These are phyloP conservation scores for Calidris pugnax DNA, from an alignment of 2,113 vertebrate genomes.

Conservation along the genomic window DNA sequence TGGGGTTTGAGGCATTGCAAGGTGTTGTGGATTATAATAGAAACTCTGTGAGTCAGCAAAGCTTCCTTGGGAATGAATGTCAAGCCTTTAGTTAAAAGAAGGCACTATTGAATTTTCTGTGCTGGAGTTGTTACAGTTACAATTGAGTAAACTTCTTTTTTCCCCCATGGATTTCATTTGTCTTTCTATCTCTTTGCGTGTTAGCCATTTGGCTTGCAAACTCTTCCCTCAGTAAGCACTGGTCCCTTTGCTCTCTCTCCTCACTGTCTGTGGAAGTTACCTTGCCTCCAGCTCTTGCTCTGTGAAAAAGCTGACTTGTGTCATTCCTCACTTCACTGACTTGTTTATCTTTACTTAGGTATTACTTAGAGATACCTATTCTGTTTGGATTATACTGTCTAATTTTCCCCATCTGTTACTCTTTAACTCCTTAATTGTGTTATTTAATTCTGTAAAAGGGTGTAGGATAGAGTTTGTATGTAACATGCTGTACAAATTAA, in stretches of 20 bases:
- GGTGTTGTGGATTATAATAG: not conserved
- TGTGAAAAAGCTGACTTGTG: not conserved
- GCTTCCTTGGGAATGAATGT: not conserved
- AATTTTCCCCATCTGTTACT: conserved; percentile 12
- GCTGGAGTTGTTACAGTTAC: not conserved
- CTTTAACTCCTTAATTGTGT: conserved; percentile 32
- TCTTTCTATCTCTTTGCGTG: not conserved
- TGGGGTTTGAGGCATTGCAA: not conserved
- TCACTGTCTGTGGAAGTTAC: not conserved
- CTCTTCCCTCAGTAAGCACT: not conserved
- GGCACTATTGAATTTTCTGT: not conserved
- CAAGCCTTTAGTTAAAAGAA: not conserved
- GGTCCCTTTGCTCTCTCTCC: not conserved
- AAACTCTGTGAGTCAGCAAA: not conserved
- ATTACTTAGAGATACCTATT: conserved; percentile 6
- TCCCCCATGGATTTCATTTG: not conserved
- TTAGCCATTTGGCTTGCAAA: not conserved
- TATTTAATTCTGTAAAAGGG: conserved; percentile 16
- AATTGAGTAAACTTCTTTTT: not conserved
- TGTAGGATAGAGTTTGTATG: not conserved
- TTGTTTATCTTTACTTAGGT: not conserved
- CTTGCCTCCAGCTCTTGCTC: not conserved
- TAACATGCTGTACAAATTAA: conserved; percentile 35
- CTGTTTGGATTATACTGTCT: not conserved
- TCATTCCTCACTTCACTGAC: not conserved